Evolutionary conservation across 2,113 vertebrate genomes (phyloP).

Genomic region (Muntiacus reevesi): DNA sequence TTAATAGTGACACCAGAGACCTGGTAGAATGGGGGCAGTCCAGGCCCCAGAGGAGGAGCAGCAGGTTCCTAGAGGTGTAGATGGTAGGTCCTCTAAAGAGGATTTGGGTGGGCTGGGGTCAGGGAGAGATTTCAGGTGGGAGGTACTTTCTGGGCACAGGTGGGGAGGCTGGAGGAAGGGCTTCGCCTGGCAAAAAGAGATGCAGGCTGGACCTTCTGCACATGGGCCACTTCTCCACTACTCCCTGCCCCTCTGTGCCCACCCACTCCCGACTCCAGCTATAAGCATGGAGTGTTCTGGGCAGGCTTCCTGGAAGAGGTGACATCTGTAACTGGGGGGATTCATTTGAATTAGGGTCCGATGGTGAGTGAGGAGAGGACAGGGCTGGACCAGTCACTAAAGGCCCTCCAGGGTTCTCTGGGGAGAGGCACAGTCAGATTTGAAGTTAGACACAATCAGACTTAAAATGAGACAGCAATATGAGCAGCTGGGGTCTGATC

Average conservation of each 20-base stretch:
- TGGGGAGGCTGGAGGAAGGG: background rate
- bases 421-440: background rate
- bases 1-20: background rate
- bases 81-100: background rate
- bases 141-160: background rate
- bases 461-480: background rate
- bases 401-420: background rate
- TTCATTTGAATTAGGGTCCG: background rate
- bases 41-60: background rate
- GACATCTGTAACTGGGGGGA: background rate
- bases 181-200: background rate
- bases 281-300: background rate
- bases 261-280: background rate
- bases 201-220: background rate
- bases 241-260: background rate
- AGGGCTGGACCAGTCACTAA: background rate
- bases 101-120: background rate
- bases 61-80: background rate
- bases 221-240: no score
- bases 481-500: background rate
- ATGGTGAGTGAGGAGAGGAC: background rate
- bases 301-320: background rate
- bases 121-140: background rate
- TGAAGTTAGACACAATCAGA: background rate
- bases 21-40: background rate